Base-by-base conservation (phyloP, 2,888 invertebrate species). In the Lycaena phlaeas region DNA sequence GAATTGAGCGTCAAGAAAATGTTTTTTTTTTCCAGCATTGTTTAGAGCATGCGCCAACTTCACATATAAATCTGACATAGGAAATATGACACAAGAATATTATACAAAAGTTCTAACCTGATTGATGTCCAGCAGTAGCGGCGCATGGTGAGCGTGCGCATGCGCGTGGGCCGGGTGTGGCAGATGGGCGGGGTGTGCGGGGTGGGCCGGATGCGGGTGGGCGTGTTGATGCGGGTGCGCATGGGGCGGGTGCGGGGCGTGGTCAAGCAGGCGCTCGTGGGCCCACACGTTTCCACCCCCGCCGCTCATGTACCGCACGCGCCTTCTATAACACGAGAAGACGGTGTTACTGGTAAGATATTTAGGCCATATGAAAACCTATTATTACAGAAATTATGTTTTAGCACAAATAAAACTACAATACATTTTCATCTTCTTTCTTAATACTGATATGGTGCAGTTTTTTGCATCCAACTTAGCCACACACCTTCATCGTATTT, bases 101-200 rank as follows among this genome's bases (percentile, higher is more conserved):
- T n/a, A 10, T 9, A 14, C 36, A n/a, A 31, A 9, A 12, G 36
- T 31, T 14, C 40, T 36, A 5, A 79, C 81, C 75, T 74, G 76
- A 51, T 79, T 79, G 51, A 79, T 77, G 48, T 79, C 81, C 7
- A 81, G 57, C 43, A 81, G 56, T 39, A 81, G 53, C 18, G 79
- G 79, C 54, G 75, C 57, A 51, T 75, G 74, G 38, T 68, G 71
- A 40, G 54, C 50, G 36, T 51, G 53, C 38, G 53, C 54, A 45
- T 48, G 50, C 29, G 47, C 48, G 2, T 49, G 52, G 26, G 45
- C 43, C 31, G 45, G 48, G 44, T 44, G 45, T 11, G 48, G 40
- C 12, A 48, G 39, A 42, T 47, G 51, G 14, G n/a, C n/a, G n/a
- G n/a, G n/a, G 43, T 49, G 50, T 10, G 47, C 41, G 14, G 48